Percentiles rank a stretch among this genome's conserved stretches.
Evolutionary conservation across 2,888 invertebrate genomes (phyloP).

Genomic region (Leptinotarsa tumamoca): DNA sequence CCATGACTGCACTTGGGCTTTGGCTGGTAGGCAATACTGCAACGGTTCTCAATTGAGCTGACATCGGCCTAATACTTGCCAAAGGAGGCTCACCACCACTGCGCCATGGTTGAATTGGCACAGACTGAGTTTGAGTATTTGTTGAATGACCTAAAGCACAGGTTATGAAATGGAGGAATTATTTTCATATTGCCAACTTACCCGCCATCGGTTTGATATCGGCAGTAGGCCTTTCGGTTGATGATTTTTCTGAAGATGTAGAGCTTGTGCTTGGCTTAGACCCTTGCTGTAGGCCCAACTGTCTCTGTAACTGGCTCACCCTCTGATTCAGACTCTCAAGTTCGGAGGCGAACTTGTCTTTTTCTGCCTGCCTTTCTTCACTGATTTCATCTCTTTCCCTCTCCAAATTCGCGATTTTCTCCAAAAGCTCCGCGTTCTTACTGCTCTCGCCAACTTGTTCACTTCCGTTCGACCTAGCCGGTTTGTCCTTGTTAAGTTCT

Average conservation of each 20-base stretch:
- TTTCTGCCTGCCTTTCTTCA: slow-evolving; percentile 74
- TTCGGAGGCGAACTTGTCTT: slow-evolving; percentile 75
- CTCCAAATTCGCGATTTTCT: slow-evolving; percentile 75
- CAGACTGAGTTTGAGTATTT: slow-evolving; percentile 67
- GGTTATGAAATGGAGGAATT: not conserved
- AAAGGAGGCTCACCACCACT: slow-evolving; percentile 84
- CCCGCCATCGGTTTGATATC: slow-evolving; percentile 96
- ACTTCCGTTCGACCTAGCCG: slow-evolving; percentile 62
- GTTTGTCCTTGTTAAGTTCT: slow-evolving; percentile 65
- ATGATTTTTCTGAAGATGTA: slow-evolving; percentile 71
- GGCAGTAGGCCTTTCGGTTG: slow-evolving; percentile 80
- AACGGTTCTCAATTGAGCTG: slow-evolving; percentile 75
- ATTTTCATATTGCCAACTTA: slow-evolving; percentile 50
- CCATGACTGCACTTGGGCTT: slow-evolving; percentile 69
- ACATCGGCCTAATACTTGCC: slow-evolving; percentile 93
- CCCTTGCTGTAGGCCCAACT: slow-evolving; percentile 73
- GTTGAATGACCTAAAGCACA: slow-evolving; percentile 60
- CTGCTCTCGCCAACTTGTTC: slow-evolving; percentile 65
- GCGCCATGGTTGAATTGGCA: slow-evolving; percentile 76
- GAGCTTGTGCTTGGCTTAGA: slow-evolving; percentile 79
- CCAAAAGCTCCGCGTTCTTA: slow-evolving; percentile 64
- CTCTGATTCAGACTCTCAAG: slow-evolving; percentile 79
- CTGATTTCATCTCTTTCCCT: slow-evolving; percentile 74
- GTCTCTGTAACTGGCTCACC: slow-evolving; percentile 66
- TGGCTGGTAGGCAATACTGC: slow-evolving; percentile 82